phyloP scores from a whole-genome alignment of 2,888 invertebrate genomes.

The Yponomeuta cagnagella region DNA sequence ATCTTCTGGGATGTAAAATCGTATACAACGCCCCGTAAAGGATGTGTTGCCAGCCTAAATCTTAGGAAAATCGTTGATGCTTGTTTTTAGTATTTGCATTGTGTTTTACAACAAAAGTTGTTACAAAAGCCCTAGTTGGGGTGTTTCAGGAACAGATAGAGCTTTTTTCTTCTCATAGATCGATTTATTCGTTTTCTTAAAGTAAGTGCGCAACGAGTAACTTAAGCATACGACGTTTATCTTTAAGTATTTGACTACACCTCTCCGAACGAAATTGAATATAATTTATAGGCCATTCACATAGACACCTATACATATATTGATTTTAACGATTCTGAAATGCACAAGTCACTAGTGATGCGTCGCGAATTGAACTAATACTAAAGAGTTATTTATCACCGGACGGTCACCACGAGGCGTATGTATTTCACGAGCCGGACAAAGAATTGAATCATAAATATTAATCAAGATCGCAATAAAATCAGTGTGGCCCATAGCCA shows the following conservation, averaged over 20 bases:
- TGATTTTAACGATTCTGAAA: conserved; percentile 43
- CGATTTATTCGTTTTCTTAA: no score
- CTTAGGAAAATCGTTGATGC: no score
- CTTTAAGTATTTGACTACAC: conserved; percentile 5
- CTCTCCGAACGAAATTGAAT: conserved; percentile 11
- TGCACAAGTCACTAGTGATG: conserved; percentile 36
- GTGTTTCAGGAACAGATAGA: no score
- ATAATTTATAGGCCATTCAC: conserved; percentile 18
- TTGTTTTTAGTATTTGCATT: no score
- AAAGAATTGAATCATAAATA: conserved; percentile 64
- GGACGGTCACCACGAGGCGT: conserved; percentile 38
- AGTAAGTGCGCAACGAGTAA: not conserved
- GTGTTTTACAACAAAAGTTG: no score
- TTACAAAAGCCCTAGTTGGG: no score
- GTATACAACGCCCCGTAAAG: no score
- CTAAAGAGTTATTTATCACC: conserved; percentile 54
- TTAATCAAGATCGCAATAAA: conserved; percentile 60
- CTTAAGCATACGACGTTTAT: not conserved
- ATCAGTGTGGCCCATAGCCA: conserved; percentile 29
- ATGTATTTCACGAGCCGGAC: conserved; percentile 47
- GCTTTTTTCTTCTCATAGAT: no score
- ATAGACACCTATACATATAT: conserved; percentile 27
- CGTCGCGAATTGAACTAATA: conserved; percentile 49
- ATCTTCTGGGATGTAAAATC: no score
- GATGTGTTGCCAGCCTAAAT: no score